Evolutionary conservation across 1,140 invertebrate genomes (phyloP).

Genomic region (Mactra quadrangularis): DNA sequence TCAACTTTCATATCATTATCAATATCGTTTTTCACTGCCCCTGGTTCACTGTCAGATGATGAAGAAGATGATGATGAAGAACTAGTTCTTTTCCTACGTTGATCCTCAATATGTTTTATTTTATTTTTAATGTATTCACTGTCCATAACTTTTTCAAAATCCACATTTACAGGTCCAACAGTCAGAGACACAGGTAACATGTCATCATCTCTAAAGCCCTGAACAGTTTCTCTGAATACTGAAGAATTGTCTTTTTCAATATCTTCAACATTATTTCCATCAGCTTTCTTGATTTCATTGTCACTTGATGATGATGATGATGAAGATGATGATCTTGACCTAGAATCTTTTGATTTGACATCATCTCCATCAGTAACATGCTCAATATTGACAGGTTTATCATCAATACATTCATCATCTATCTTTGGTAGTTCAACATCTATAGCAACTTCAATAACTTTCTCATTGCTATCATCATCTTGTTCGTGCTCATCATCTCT

Average conservation of each 20-base stretch:
- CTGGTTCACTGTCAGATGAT: not conserved
- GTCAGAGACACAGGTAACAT: not conserved
- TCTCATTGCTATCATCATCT: not conserved
- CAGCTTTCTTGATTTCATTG: not conserved
- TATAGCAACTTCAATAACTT: not conserved
- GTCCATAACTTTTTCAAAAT: no score
- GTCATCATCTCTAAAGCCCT: not conserved
- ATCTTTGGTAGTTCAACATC: not conserved
- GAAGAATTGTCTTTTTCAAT: not conserved
- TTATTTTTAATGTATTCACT: no score
- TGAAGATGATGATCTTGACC: not conserved
- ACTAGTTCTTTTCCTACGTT: not conserved
- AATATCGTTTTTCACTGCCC: constrained; percentile 1
- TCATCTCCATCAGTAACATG: not conserved
- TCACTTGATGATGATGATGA: not conserved
- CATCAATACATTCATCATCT: not conserved
- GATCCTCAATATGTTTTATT: no score
- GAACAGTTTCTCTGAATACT: not conserved
- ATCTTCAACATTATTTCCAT: not conserved
- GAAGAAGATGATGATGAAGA: constrained; percentile 24
- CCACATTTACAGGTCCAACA: not conserved
- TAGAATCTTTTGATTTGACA: not conserved
- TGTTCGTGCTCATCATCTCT: no score
- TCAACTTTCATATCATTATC: no score
- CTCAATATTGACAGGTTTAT: not conserved